Conservation (phyloP, 2,113 vertebrate genomes). For the Pelodiscus sinensis region DNA sequence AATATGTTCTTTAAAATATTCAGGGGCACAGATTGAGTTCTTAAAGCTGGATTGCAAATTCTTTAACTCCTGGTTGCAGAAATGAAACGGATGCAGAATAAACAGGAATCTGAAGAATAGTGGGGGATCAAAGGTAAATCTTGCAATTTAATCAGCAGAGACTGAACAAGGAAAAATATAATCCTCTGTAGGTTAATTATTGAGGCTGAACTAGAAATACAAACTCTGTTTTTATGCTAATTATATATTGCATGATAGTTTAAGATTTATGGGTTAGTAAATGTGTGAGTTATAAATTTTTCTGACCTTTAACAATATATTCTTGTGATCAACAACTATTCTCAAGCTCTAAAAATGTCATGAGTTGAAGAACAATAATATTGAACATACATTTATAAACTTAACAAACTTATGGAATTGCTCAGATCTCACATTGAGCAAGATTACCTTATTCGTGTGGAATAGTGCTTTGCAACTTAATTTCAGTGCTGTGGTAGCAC, state of each 20-base stretch:
- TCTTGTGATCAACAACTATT: background rate
- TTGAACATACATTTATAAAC: background rate
- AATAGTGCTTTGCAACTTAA: background rate
- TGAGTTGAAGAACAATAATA: background rate
- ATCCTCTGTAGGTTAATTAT: background rate
- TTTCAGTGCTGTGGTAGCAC: background rate
- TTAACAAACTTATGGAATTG: background rate
- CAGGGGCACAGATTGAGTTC: background rate
- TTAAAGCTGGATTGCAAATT: background rate
- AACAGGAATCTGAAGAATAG: background rate
- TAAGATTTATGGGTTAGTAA: background rate
- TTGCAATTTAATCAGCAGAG: background rate
- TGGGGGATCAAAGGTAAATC: background rate
- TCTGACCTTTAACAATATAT: background rate
- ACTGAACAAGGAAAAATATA: background rate
- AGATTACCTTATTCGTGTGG: background rate
- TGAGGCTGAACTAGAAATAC: background rate
- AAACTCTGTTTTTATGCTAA: background rate
- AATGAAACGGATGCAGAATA: background rate
- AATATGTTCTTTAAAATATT: constrained; percentile 2
- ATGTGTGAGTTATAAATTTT: background rate
- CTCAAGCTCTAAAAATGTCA: background rate
- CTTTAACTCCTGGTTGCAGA: background rate
- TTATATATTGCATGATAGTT: background rate
- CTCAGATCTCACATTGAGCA: background rate